These are phyloP conservation scores for Automeris io DNA, from an alignment of 2,888 invertebrate genomes.

Conservation along the genomic window DNA sequence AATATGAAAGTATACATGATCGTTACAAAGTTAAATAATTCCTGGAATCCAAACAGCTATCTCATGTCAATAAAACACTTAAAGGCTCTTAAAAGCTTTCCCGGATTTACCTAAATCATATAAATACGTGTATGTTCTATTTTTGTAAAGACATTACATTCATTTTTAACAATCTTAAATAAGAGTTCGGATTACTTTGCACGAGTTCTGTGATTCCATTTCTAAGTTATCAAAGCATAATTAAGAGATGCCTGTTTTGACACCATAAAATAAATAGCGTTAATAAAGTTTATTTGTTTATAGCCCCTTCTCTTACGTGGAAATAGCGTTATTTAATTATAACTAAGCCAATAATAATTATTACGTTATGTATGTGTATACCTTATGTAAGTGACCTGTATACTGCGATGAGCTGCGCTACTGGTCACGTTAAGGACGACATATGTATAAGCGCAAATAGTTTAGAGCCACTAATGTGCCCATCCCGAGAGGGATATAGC, in stretches of 20 bases:
- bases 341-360: too few species aligned
- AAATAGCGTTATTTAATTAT: too few species aligned
- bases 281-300: too few species aligned
- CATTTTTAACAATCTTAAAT: constrained; percentile 7
- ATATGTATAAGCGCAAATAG: too few species aligned
- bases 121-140: neutral
- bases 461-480: too few species aligned
- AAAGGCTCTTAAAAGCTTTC: neutral
- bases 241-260: neutral
- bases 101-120: neutral
- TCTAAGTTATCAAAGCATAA: neutral
- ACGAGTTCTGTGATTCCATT: neutral
- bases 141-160: constrained; percentile 8
- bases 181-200: neutral
- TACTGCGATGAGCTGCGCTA: too few species aligned
- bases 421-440: too few species aligned
- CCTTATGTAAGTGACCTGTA: too few species aligned
- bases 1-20: constrained; percentile 1
- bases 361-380: too few species aligned
- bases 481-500: too few species aligned
- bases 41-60: too few species aligned
- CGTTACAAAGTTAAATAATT: constrained; percentile 4
- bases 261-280: neutral
- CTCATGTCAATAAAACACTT: neutral
- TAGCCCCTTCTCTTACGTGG: too few species aligned